phyloP scores from a whole-genome alignment of 2,113 vertebrate species.

The Chamaetylas fuelleborni region DNA sequence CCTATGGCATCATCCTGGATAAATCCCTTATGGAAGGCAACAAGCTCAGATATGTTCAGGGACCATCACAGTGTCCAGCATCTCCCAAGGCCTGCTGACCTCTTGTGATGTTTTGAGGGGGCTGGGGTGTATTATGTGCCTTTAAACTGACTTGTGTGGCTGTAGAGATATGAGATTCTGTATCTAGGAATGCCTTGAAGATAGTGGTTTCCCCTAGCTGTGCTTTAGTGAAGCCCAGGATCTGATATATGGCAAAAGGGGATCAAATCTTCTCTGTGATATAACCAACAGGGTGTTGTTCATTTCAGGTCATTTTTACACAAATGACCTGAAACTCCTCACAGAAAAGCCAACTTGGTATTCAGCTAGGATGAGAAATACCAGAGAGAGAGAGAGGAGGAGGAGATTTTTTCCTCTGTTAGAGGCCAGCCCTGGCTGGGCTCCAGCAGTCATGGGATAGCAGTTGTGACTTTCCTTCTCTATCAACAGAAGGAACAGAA shows the following conservation, averaged over 20 bases:
- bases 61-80: too few species aligned
- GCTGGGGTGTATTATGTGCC: not conserved
- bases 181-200: fast-evolving
- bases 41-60: not conserved
- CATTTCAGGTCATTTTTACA: not conserved
- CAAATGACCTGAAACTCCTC: not conserved
- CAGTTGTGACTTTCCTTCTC: not conserved
- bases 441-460: not conserved
- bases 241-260: not conserved
- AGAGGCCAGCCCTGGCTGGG: not conserved
- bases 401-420: not conserved
- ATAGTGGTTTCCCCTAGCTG: not conserved
- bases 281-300: not conserved
- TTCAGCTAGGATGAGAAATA: not conserved
- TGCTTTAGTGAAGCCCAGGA: not conserved
- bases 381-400: not conserved
- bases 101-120: not conserved
- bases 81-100: not conserved
- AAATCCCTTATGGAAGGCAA: not conserved
- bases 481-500: not conserved
- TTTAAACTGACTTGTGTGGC: not conserved
- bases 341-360: not conserved
- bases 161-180: fast-evolving
- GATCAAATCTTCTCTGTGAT: not conserved
- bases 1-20: not conserved